Conservation (phyloP, 2,888 invertebrate genomes). For the Plagodis pulveraria region DNA sequence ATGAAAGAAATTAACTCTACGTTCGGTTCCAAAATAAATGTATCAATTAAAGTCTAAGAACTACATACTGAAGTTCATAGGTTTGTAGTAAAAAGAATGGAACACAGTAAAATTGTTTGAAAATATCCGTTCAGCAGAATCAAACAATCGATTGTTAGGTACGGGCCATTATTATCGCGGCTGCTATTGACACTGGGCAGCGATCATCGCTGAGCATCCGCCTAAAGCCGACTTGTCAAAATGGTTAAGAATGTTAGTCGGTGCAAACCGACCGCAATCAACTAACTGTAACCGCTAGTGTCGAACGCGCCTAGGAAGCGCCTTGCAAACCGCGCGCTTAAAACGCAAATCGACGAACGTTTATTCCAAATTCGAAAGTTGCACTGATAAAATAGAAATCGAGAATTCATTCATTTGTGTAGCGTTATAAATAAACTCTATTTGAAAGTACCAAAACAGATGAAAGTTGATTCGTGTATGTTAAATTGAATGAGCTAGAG, state of each 20-base stretch:
- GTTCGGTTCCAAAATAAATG: no score
- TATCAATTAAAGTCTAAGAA: no score
- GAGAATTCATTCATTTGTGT: neutral
- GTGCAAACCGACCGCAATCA: conserved; percentile 72
- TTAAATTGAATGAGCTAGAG: conserved; percentile 7
- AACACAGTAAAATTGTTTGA: conserved; percentile 7
- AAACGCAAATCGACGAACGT: conserved; percentile 39
- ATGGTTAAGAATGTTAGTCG: conserved; percentile 72
- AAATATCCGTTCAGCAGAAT: conserved; percentile 23
- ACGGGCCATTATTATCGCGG: conserved; percentile 33
- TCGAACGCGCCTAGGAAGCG: conserved; percentile 61
- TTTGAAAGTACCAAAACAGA: neutral
- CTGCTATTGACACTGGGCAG: conserved; percentile 47
- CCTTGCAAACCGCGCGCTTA: conserved; percentile 14
- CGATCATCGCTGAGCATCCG: conserved; percentile 62
- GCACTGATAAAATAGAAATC: conserved; percentile 8
- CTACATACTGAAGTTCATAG: no score
- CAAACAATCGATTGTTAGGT: conserved; percentile 47
- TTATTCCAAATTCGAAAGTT: conserved; percentile 18
- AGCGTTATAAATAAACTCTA: conserved; percentile 1
- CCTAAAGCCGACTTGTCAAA: conserved; percentile 62
- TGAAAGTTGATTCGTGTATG: neutral
- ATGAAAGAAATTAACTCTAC: no score
- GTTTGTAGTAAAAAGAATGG: conserved; percentile 1
- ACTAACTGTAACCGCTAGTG: conserved; percentile 63